phyloP scores from a whole-genome alignment of 2,888 invertebrate genomes.

The Drosophila robusta region DNA sequence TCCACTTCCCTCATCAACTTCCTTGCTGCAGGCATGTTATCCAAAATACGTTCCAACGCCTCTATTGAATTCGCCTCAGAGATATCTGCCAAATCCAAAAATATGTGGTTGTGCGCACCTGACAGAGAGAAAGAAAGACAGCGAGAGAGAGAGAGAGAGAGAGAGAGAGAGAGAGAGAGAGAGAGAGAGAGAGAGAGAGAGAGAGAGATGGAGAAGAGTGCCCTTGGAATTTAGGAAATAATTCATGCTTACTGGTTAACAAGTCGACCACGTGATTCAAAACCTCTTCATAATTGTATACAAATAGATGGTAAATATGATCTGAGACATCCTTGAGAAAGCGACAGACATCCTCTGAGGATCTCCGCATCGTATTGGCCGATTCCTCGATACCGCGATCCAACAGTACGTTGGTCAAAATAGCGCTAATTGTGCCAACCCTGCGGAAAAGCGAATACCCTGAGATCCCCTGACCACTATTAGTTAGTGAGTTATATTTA shows the following conservation, averaged over 20 bases:
- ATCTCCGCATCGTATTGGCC: constrained; percentile 87
- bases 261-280: constrained; percentile 88
- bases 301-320: constrained; percentile 90
- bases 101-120: constrained; percentile 87
- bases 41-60: constrained; percentile 90
- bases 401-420: constrained; percentile 94
- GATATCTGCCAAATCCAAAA: constrained; percentile 89
- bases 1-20: constrained; percentile 88
- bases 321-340: constrained; percentile 90
- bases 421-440: constrained; percentile 95
- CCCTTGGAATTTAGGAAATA: too few species aligned
- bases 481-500: constrained; percentile 81
- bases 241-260: constrained; percentile 87
- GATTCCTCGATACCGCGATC: constrained; percentile 89
- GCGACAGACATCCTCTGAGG: constrained; percentile 88
- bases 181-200: background rate
- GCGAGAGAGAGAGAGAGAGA: background rate
- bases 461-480: background rate
- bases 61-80: constrained; percentile 92
- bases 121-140: background rate
- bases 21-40: constrained; percentile 88
- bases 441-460: constrained; percentile 85
- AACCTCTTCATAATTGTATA: constrained; percentile 90
- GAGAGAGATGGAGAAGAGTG: too few species aligned
- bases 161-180: background rate